Base-by-base conservation (phyloP, 2,888 invertebrate species). In the Protodeltote pygarga region DNA sequence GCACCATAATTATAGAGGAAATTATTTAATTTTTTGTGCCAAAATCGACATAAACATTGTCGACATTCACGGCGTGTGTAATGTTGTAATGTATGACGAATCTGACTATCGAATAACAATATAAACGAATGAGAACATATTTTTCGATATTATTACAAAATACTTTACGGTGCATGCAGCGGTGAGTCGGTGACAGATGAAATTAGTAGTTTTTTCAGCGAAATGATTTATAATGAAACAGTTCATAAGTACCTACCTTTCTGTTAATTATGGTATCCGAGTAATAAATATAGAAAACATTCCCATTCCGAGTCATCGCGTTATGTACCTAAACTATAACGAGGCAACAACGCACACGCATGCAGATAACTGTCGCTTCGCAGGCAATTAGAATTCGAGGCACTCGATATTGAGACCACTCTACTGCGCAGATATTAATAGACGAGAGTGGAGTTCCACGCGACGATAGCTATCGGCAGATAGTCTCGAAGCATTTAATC, bases 351-450 rank as follows among this genome's bases (percentile, higher is more conserved):
- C n/a, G 5, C 27, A 14, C 29, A 35, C 24, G 24, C n/a, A 11
- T 5, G 51, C 28, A 29, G 19, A 31, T 21, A 17, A 17, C 21
- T 32, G 16, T 31, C 50, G 20, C 19, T 38, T 19, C 33, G 16
- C 28, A 23, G 23, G 19, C 24, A 15, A 34, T 25, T 24, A 49
- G 4, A 50, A 39, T 50, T 50, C 34, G 19, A 24, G 9, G 29
- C 51, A 40, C 51, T 50, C 14, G 13, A 33, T 34, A 28, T 24
- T 28, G 23, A 10, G 28, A 21, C 21, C 50, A 20, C 16, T 32
- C 24, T 19, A 15, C 15, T 23, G 44, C 34, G 15, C 35, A n/a
- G 17, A 10, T 49, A 47, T 23, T 21, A 11, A 21, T 21, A 35
- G 48, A 37, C 21, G 16, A n/a, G 5, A 14, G 32, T 17, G 5